These are phyloP conservation scores for Amiota communis DNA, from an alignment of 2,888 invertebrate species.

Conservation along the genomic window DNA sequence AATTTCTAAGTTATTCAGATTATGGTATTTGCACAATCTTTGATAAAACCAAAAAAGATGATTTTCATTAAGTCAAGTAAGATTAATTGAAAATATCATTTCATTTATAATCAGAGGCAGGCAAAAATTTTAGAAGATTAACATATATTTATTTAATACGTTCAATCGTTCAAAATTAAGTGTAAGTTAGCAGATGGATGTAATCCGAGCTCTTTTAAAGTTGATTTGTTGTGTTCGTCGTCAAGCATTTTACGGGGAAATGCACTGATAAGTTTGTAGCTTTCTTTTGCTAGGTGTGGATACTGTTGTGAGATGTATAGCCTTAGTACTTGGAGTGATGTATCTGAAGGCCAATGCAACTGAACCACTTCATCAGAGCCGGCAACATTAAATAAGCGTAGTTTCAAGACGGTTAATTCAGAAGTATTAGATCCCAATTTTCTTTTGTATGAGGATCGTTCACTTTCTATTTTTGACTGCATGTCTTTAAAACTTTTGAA, in stretches of 20 bases:
- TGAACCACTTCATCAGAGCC: conserved; percentile 67
- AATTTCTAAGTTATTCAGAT: no score
- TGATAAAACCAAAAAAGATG: no score
- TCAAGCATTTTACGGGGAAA: conserved; percentile 71
- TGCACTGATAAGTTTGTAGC: conserved; percentile 71
- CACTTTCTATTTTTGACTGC: conserved; percentile 50
- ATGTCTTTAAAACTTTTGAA: conserved; percentile 62
- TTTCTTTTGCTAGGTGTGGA: conserved; percentile 67
- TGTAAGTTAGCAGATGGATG: conserved; percentile 72
- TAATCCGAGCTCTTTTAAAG: conserved; percentile 68
- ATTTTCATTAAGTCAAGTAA: no score
- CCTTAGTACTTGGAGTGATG: conserved; percentile 66
- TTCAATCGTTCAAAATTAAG: conserved; percentile 70
- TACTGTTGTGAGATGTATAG: conserved; percentile 67
- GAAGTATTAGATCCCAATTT: conserved; percentile 55
- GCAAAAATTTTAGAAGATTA: no score
- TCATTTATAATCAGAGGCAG: no score
- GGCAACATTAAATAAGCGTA: conserved; percentile 64
- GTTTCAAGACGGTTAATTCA: conserved; percentile 66
- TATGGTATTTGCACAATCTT: no score
- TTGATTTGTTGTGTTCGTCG: conserved; percentile 60
- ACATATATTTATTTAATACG: no score
- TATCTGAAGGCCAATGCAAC: conserved; percentile 72
- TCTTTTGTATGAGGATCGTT: conserved; percentile 58
- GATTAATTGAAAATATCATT: no score